Conservation (phyloP, 2,113 vertebrate species). For the Pachyramphus minor region DNA sequence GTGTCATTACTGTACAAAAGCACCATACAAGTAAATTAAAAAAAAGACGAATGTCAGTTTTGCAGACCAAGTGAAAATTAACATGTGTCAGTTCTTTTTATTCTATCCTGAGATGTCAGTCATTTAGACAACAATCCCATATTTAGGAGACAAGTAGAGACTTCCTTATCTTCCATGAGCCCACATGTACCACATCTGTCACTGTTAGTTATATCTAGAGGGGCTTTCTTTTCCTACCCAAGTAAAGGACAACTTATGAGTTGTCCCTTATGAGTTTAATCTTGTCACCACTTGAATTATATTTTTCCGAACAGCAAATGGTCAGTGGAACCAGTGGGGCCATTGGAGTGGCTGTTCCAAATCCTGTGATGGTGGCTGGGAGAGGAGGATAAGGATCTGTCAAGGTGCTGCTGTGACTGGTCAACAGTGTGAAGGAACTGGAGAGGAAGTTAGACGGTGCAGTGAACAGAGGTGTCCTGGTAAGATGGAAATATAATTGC, state of each 20-base stretch:
- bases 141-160: not conserved
- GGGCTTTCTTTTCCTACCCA: not conserved
- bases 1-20: not conserved
- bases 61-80: not conserved
- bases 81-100: not conserved
- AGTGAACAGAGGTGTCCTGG: slow-evolving; percentile 96
- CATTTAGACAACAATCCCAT: not conserved
- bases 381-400: slow-evolving; percentile 87
- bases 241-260: not conserved
- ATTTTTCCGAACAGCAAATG: slow-evolving; percentile 83
- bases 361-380: slow-evolving; percentile 96
- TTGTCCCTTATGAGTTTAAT: not conserved
- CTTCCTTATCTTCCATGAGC: not conserved
- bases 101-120: not conserved
- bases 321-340: slow-evolving; percentile 98
- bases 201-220: not conserved
- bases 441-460: slow-evolving; percentile 92
- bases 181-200: not conserved
- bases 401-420: slow-evolving; percentile 87
- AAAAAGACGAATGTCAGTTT: not conserved
- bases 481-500: slow-evolving; percentile 61
- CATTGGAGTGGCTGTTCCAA: slow-evolving; percentile 98
- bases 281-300: not conserved
- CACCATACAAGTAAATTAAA: not conserved
- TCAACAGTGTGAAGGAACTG: slow-evolving; percentile 89